phyloP scores from a whole-genome alignment of 2,888 invertebrate species.

The Gastrophysa polygoni region DNA sequence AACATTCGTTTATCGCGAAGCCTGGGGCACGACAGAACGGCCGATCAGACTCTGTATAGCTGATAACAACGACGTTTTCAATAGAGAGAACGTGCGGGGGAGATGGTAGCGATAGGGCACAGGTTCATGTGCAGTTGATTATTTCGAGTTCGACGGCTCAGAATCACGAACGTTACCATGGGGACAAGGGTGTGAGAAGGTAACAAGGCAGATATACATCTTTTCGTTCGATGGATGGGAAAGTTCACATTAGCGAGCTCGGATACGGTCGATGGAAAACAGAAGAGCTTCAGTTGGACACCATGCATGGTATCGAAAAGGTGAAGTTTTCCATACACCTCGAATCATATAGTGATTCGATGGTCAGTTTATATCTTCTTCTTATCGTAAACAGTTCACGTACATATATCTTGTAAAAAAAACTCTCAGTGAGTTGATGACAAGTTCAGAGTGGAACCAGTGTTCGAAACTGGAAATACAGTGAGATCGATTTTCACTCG shows the following conservation, averaged over 20 bases:
- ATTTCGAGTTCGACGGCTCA: neutral
- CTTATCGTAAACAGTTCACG: too few relatives aligned
- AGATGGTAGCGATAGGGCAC: conserved; percentile 28
- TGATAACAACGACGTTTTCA: conserved; percentile 23
- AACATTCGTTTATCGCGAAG: conserved; percentile 8
- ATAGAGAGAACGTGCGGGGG: conserved; percentile 22
- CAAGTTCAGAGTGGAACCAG: too few relatives aligned
- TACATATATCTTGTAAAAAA: too few relatives aligned
- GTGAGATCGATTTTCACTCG: too few relatives aligned
- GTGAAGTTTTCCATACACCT: too few relatives aligned
- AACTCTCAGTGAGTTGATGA: too few relatives aligned
- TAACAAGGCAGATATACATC: conserved; percentile 1
- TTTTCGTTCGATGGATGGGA: neutral
- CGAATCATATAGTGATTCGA: too few relatives aligned
- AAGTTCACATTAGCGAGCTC: neutral
- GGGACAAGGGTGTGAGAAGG: neutral
- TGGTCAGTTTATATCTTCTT: too few relatives aligned
- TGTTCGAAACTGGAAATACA: too few relatives aligned
- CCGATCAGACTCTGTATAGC: conserved; percentile 14
- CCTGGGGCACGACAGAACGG: neutral
- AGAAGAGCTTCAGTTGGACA: too few relatives aligned
- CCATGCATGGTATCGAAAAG: too few relatives aligned
- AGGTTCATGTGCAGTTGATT: conserved; percentile 11
- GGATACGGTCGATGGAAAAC: neutral
- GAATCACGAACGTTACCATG: neutral